Evolutionary conservation across 2,888 invertebrate species (phyloP), one percentile per base, ranked within the genome.

Genomic region (Hydrotaea cyrtoneurina): DNA sequence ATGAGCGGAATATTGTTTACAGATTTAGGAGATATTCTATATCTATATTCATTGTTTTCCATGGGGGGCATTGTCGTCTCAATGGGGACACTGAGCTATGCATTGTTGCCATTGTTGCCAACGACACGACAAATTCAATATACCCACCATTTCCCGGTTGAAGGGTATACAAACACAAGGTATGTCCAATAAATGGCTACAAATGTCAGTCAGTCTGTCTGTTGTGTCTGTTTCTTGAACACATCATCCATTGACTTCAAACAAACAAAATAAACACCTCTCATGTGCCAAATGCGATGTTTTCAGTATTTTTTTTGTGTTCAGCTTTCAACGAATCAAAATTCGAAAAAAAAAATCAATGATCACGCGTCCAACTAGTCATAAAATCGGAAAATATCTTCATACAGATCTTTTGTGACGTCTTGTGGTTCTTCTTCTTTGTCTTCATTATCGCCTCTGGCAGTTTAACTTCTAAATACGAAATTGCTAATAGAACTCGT

Each of bases 211-310:
- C n/a, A n/a, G n/a, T 62, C 1, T 4, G 11, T 57, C 31, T 8
- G 39, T 39, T 39, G 39, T 39, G 39, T 23, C 0, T 31, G 17
- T 31, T 2, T n/a, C n/a, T 62, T 31, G 43, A 66, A 66, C 66
- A 66, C 66, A 66, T 66, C 36, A 66, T 10, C 66, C 66, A 39
- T 19, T 43, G 66, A 39, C 66, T 17, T 0, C 17, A 31, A 62
- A 62, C 62, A 31, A 8, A n/a, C 31, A 21, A 19, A n/a, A 39
- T 66, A 66, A 81, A 78, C 84, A 84, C 80, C 74, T 78, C 39
- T 76, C 43, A 72, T 78, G 84, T 81, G 84, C 64, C 78, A 84
- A 76, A 78, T 55, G 72, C 1, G 23, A 64, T 81, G 78, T 81
- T 83, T 79, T 39, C 19, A 1, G 13, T 62, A 31, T 17, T 62